phyloP scores from a whole-genome alignment of 1,140 invertebrate genomes.

The Apis dorsata region DNA sequence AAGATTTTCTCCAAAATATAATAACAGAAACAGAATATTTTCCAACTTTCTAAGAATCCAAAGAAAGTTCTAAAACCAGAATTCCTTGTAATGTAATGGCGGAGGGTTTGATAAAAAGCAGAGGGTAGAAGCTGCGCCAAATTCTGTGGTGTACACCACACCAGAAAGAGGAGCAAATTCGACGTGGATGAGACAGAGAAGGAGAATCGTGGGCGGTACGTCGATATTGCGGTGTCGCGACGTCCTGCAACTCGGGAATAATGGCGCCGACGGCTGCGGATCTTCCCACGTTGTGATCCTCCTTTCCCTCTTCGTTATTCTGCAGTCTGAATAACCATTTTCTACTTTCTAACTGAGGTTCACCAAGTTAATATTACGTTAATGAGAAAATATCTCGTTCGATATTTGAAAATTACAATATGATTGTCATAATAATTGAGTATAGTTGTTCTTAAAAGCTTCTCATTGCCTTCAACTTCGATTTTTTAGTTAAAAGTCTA shows the following conservation, averaged over 20 bases:
- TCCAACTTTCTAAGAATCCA: not conserved
- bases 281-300: constrained; percentile 71
- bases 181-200: constrained; percentile 21
- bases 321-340: not conserved
- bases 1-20: not conserved
- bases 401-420: not conserved
- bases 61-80: too few species aligned
- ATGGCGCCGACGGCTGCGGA: constrained; percentile 74
- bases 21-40: not conserved
- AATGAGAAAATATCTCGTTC: not conserved
- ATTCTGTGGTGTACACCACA: constrained; percentile 4
- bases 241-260: constrained; percentile 64
- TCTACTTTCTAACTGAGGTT: not conserved
- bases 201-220: constrained; percentile 70
- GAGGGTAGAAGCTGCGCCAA: constrained; percentile 7
- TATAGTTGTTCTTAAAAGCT: not conserved
- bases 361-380: not conserved
- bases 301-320: constrained; percentile 42
- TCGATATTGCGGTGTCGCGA: constrained; percentile 75
- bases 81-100: constrained; percentile 16
- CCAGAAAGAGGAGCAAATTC: not conserved
- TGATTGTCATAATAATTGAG: not conserved
- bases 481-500: not conserved
- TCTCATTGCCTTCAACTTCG: not conserved
- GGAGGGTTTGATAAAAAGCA: not conserved